Evolutionary conservation across 2,797 vertebrate genomes (phyloP).

Genomic region (Acipenser oxyrinchus): DNA sequence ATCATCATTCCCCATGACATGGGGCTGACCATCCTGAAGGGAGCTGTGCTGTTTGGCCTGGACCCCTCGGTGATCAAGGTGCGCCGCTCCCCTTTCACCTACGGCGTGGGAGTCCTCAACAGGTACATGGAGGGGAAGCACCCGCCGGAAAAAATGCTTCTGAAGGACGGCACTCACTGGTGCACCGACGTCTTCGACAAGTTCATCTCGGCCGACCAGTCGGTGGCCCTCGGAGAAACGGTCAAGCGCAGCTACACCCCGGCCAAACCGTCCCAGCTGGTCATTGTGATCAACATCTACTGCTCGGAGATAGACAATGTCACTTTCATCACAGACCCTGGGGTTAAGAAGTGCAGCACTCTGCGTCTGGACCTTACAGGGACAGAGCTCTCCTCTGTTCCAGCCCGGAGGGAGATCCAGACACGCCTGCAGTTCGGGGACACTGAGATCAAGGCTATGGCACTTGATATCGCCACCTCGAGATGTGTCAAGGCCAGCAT

Average conservation of each 20-base stretch:
- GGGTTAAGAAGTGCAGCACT: slow-evolving; percentile 89
- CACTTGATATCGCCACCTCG: slow-evolving; percentile 81
- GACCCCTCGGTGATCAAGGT: slow-evolving; percentile 92
- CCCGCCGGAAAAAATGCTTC: slow-evolving; percentile 83
- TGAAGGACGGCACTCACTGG: slow-evolving; percentile 94
- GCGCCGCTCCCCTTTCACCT: slow-evolving; percentile 87
- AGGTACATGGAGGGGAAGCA: slow-evolving; percentile 92
- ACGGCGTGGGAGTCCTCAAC: slow-evolving; percentile 92
- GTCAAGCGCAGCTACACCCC: slow-evolving; percentile 95
- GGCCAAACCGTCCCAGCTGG: slow-evolving; percentile 83
- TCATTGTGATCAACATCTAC: slow-evolving; percentile 95
- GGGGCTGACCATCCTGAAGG: slow-evolving; percentile 93
- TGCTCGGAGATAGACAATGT: slow-evolving; percentile 79
- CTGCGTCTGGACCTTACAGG: slow-evolving; percentile 89
- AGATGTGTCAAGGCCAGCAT: slow-evolving; percentile 92
- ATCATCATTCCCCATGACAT: slow-evolving; percentile 96
- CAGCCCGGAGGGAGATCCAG: slow-evolving; percentile 84
- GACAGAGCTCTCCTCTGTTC: slow-evolving; percentile 50
- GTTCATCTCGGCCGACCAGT: slow-evolving; percentile 88
- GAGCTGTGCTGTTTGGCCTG: slow-evolving; percentile 89
- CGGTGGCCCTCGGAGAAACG: slow-evolving; percentile 87
- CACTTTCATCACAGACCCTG: slow-evolving; percentile 82
- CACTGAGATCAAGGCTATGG: slow-evolving; percentile 94
- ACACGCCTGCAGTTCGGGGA: slow-evolving; percentile 97
- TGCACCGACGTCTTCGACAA: slow-evolving; percentile 97